These are phyloP conservation scores for Mormyrus hasselquistii DNA, from an alignment of 2,797 vertebrate genomes.

Conservation along the genomic window DNA sequence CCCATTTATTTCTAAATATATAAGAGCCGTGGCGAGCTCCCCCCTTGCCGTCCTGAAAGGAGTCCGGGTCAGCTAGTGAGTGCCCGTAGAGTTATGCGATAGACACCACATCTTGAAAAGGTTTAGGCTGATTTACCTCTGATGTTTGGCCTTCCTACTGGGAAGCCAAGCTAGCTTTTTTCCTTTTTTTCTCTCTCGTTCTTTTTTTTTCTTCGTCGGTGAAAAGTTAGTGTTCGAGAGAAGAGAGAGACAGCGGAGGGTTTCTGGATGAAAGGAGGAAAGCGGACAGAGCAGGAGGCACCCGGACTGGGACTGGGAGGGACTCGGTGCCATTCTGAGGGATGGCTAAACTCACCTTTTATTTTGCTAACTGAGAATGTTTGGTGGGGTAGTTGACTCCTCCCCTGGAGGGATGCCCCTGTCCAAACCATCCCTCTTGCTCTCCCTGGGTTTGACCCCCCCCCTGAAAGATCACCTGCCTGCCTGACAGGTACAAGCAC, in stretches of 20 bases:
- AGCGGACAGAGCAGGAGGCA: background rate
- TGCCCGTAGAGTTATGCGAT: background rate
- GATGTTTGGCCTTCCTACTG: conserved; percentile 40
- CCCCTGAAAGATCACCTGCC: background rate
- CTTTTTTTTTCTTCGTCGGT: conserved; percentile 23
- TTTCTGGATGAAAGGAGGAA: background rate
- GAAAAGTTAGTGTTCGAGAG: conserved; percentile 17
- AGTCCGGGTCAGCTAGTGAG: background rate
- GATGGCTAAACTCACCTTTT: background rate
- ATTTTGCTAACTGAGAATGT: background rate
- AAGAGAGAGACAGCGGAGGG: background rate
- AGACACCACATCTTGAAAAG: conserved; percentile 52
- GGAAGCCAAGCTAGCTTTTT: conserved; percentile 27
- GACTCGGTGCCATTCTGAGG: background rate
- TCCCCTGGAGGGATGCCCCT: background rate
- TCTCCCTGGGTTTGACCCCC: background rate
- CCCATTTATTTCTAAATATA: conserved; percentile 17
- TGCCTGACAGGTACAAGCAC: conserved; percentile 84
- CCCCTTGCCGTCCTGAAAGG: background rate
- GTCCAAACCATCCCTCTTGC: background rate
- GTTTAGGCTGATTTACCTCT: conserved; percentile 48
- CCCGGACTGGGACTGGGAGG: background rate
- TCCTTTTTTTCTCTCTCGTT: conserved; percentile 11
- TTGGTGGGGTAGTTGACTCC: background rate
- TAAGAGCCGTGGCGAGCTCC: background rate